A percentile compares a stretch with the other conserved stretches of the same genome.
Evolutionary conservation across 2,797 vertebrate species (phyloP).

Genomic region (Gymnoscopelus braueri): DNA sequence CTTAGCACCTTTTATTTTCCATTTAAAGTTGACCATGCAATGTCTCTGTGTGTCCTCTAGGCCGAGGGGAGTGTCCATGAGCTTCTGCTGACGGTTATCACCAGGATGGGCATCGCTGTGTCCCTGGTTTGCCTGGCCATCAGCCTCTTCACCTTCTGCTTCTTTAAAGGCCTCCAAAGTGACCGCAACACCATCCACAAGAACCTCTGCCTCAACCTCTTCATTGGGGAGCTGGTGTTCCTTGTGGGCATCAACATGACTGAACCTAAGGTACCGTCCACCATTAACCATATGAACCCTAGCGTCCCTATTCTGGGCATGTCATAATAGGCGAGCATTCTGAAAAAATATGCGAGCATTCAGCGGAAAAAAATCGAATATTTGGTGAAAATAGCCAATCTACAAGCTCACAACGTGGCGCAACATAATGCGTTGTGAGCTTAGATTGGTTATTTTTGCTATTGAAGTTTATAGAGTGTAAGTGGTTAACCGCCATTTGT

Average conservation of each 20-base stretch:
- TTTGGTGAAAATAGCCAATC: too few relatives aligned
- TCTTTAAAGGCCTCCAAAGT: slow-evolving; percentile 96
- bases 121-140: slow-evolving; percentile 97
- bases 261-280: slow-evolving; percentile 86
- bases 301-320: too few relatives aligned
- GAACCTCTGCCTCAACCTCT: slow-evolving; percentile 98
- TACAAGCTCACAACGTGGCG: too few relatives aligned
- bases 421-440: too few relatives aligned
- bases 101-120: slow-evolving; percentile 94
- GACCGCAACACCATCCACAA: slow-evolving; percentile 99
- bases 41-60: slow-evolving; percentile 74
- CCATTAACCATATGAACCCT: too few relatives aligned
- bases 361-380: too few relatives aligned
- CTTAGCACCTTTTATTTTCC: not conserved
- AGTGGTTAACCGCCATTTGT: too few relatives aligned
- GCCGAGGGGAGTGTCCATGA: slow-evolving; percentile 90
- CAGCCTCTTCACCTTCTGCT: slow-evolving; percentile 99
- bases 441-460: too few relatives aligned
- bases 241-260: slow-evolving; percentile 98
- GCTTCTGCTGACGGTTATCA: slow-evolving; percentile 93
- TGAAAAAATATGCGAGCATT: too few relatives aligned
- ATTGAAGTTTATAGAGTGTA: too few relatives aligned
- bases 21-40: not conserved
- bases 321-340: too few relatives aligned
- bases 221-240: slow-evolving; percentile 96